These are phyloP conservation scores for Myotis findleyi DNA, from an alignment of 2,797 vertebrate species.

Conservation along the genomic window DNA sequence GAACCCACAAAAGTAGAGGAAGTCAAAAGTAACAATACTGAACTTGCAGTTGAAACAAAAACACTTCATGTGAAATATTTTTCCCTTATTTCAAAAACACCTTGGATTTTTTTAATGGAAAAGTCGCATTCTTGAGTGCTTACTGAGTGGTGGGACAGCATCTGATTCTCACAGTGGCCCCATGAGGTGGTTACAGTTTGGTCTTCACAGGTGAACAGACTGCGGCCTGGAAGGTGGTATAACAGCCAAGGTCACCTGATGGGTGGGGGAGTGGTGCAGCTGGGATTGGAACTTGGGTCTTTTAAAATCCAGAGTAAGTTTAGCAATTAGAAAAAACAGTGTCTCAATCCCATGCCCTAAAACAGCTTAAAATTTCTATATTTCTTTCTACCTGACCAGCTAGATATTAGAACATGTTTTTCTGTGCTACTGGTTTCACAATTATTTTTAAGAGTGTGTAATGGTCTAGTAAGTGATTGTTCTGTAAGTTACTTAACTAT, in stretches of 20 bases:
- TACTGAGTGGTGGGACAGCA: neutral
- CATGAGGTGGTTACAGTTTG: rapidly evolving
- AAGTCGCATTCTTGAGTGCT: neutral
- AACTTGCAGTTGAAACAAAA: constrained; percentile 26
- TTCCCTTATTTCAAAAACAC: neutral
- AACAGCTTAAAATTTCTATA: neutral
- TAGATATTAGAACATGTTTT: neutral
- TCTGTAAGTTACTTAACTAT: constrained; percentile 38
- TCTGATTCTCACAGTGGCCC: neutral
- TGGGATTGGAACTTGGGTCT: neutral
- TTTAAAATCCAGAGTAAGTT: neutral
- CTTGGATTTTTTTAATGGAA: neutral
- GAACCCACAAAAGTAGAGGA: neutral
- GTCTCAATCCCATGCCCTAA: neutral
- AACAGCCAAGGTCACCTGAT: neutral
- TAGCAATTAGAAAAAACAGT: constrained; percentile 10
- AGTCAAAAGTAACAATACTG: neutral
- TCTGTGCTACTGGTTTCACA: neutral
- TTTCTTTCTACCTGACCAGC: neutral
- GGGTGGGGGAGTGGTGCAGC: neutral
- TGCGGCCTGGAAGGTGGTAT: neutral
- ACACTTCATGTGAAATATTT: neutral
- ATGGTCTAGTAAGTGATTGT: neutral
- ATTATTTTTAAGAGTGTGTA: neutral
- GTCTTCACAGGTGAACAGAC: neutral